Base-by-base conservation (phyloP, 2,113 vertebrate genomes). In the Sinocyclocheilus rhinocerous region DNA sequence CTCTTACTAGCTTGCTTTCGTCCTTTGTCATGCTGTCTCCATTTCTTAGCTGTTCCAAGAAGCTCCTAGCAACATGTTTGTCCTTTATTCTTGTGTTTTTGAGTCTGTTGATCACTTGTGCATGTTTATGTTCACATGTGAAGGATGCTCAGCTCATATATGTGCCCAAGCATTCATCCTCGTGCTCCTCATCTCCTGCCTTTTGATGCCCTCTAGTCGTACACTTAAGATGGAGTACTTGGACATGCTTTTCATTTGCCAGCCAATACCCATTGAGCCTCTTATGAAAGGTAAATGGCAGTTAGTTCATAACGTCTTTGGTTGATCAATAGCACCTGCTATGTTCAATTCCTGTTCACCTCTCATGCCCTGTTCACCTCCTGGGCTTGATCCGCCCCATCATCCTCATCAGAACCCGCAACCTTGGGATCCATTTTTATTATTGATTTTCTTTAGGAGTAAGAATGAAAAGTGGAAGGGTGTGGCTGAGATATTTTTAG, bases 251-350 rank as follows among this genome's bases (percentile, higher is more conserved):
- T 92, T 94, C 92, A 94, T 94, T 89, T 90, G 89, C 84, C 87
- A 92, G 93, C 95, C 94, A 91, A 94, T 94, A 93, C 91, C 90
- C 92, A 94, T 95, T 94, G 94, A 95, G 92, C 89, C 72, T 88
- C 88, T 89, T 91, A 91, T 95, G 93, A 95, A 94, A 94, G 91
- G 89, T 90, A 94, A 94, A 94, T 93, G 93, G 93, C 93, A 94
- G 93, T 92, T 85, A 91, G 91, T 94, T 94, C 93, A 94, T 93
- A 95, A 93, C 92, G 92, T 93, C 90, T 90, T 91, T 92, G 92
- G 87, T 87, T 93, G 91, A 95, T 95, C 93, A 50, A 95, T 94
- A 93, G 88, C 84, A 93, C 91, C 93, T 93, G 91, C 91, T 87
- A 82, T 22, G 76, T 88, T 90, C 91, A 87, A 83, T 88, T 87